Conservation (phyloP, 2,797 vertebrate species). For the Lagocephalus sceleratus region DNA sequence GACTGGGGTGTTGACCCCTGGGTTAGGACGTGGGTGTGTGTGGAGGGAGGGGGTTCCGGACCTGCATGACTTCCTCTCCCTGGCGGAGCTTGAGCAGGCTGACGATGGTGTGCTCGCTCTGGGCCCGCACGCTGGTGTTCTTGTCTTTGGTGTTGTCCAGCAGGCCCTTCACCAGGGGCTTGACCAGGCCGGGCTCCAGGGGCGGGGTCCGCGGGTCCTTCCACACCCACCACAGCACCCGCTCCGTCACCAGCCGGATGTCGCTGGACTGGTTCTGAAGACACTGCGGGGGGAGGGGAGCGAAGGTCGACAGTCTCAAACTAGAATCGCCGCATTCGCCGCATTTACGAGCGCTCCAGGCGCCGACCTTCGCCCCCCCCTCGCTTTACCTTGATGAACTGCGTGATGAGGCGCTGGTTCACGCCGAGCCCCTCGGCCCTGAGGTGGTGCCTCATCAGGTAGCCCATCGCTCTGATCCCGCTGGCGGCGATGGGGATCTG, state of each 20-base stretch:
- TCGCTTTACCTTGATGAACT: slow-evolving; percentile 89
- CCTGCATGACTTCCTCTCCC: slow-evolving; percentile 86
- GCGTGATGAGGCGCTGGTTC: slow-evolving; percentile 83
- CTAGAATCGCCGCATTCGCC: too few relatives aligned
- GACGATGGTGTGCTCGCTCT: slow-evolving; percentile 94
- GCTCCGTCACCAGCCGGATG: slow-evolving; percentile 91
- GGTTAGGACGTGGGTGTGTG: too few relatives aligned
- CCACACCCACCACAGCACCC: slow-evolving; percentile 97
- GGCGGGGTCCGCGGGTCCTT: slow-evolving; percentile 79
- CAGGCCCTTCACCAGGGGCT: slow-evolving; percentile 92
- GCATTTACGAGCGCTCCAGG: too few relatives aligned
- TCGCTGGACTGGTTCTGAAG: slow-evolving; percentile 97
- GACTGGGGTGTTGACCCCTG: too few relatives aligned
- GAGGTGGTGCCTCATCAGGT: slow-evolving; percentile 89
- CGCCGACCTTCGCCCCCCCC: neutral
- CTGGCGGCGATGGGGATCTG: slow-evolving; percentile 88
- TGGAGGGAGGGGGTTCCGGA: slow-evolving; percentile 3
- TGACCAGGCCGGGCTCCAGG: slow-evolving; percentile 83
- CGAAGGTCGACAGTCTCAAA: too few relatives aligned
- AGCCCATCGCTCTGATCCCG: slow-evolving; percentile 92
- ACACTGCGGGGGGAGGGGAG: slow-evolving; percentile 62
- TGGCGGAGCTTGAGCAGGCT: slow-evolving; percentile 88
- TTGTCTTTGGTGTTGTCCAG: slow-evolving; percentile 99
- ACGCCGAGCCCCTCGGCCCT: slow-evolving; percentile 70
- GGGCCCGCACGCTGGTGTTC: slow-evolving; percentile 93